phyloP scores from a whole-genome alignment of 2,888 invertebrate species.

The Elmis aenea region DNA sequence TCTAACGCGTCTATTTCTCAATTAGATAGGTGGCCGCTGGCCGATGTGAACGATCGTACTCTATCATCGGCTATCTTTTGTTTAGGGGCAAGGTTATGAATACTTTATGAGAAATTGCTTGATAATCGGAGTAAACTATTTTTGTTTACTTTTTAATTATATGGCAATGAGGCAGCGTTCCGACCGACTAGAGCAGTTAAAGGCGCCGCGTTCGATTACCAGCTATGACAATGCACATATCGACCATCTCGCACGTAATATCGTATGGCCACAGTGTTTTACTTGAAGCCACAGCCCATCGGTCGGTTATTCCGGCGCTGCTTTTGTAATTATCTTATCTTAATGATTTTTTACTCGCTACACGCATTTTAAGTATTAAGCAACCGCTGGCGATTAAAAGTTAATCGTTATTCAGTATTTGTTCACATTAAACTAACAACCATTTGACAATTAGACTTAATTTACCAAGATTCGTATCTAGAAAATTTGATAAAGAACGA shows the following conservation, averaged over 20 bases:
- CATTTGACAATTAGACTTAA: too few species aligned
- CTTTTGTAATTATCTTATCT: not conserved
- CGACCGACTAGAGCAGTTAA: slow-evolving; percentile 23
- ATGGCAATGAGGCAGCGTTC: slow-evolving; percentile 28
- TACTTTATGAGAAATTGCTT: slow-evolving; percentile 18
- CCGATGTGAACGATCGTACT: too few species aligned
- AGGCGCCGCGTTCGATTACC: slow-evolving; percentile 33
- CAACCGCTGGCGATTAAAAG: too few species aligned
- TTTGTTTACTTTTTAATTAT: slow-evolving; percentile 34
- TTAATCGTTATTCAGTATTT: too few species aligned
- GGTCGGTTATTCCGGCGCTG: not conserved
- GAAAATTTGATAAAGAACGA: too few species aligned
- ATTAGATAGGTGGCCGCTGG: too few species aligned
- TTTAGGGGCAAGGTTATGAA: too few species aligned
- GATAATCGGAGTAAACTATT: slow-evolving; percentile 22
- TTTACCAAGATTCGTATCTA: too few species aligned
- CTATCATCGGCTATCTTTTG: too few species aligned
- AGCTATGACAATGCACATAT: slow-evolving; percentile 34
- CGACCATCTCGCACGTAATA: slow-evolving; percentile 25
- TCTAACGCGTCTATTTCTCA: too few species aligned
- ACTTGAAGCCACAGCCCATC: slow-evolving; percentile 1
- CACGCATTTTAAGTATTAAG: too few species aligned
- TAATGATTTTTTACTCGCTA: not conserved
- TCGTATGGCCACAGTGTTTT: slow-evolving; percentile 17
- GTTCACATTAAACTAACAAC: too few species aligned